A percentile compares a stretch with the other conserved stretches of the same genome.
phyloP scores from a whole-genome alignment of 1,140 invertebrate genomes.

The Dendrolimus kikuchii region DNA sequence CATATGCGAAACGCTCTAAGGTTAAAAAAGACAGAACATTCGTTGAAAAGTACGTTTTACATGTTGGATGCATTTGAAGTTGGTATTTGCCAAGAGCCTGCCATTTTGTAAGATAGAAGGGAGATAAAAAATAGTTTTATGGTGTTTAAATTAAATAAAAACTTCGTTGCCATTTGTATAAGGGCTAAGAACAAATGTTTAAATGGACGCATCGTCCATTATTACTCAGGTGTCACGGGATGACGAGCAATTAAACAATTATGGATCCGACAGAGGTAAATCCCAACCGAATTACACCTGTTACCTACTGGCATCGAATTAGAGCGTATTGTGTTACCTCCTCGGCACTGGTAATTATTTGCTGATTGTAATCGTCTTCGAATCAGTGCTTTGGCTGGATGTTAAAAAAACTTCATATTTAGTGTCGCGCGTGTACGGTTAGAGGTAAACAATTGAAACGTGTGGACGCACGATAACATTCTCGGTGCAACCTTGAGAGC shows the following conservation, averaged over 20 bases:
- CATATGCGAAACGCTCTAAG: slow-evolving; percentile 9
- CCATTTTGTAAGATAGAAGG: slow-evolving; percentile 72
- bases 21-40: slow-evolving; percentile 28
- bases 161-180: slow-evolving; percentile 65
- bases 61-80: slow-evolving; percentile 50
- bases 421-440: slow-evolving; percentile 32
- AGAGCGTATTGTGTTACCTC: slow-evolving; percentile 67
- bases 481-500: slow-evolving; percentile 62
- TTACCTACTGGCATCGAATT: slow-evolving; percentile 69
- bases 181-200: slow-evolving; percentile 71
- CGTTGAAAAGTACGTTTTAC: slow-evolving; percentile 24
- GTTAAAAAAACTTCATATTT: slow-evolving; percentile 26
- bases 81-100: slow-evolving; percentile 71
- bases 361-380: slow-evolving; percentile 32
- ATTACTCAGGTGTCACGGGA: slow-evolving; percentile 97
- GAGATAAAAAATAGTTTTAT: slow-evolving; percentile 73
- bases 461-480: slow-evolving; percentile 55
- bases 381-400: slow-evolving; percentile 32
- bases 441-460: slow-evolving; percentile 67
- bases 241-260: slow-evolving; percentile 95
- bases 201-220: slow-evolving; percentile 98
- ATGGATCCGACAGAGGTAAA: slow-evolving; percentile 93
- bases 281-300: slow-evolving; percentile 72
- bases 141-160: slow-evolving; percentile 69
- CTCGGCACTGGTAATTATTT: slow-evolving; percentile 45